Evolutionary conservation across 64 coral and sea anemone genomes (phyloP).

Genomic region (Montipora sp.): DNA sequence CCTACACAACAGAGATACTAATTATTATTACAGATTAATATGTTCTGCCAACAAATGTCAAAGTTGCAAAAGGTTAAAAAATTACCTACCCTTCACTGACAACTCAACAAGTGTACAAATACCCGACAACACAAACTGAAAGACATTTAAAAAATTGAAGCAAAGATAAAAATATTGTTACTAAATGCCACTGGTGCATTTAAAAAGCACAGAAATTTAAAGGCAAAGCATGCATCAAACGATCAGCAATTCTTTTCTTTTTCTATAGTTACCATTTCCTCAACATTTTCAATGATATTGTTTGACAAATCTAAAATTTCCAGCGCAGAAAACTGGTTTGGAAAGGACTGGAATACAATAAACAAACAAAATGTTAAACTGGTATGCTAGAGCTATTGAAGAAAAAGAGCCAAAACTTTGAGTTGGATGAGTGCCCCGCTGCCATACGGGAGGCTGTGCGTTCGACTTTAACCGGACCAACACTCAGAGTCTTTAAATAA

Average conservation of each 20-base stretch:
- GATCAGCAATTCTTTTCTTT: not conserved
- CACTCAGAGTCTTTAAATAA: too few species aligned
- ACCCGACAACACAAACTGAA: constrained; percentile 15
- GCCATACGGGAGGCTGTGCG: too few species aligned
- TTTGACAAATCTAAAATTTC: constrained; percentile 59
- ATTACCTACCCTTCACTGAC: constrained; percentile 25
- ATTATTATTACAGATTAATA: not conserved
- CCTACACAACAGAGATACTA: not conserved
- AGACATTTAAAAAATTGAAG: not conserved
- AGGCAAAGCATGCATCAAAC: not conserved
- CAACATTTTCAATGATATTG: constrained; percentile 37
- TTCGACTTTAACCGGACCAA: too few species aligned
- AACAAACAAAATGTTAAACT: not conserved
- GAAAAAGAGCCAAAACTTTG: too few species aligned
- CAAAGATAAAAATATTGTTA: not conserved
- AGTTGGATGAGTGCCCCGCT: too few species aligned
- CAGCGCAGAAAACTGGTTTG: constrained; percentile 56
- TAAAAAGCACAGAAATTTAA: too few species aligned
- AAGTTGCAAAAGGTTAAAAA: not conserved
- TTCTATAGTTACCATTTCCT: constrained; percentile 49
- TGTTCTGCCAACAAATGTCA: not conserved
- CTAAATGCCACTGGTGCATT: too few species aligned
- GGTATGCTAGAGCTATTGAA: too few species aligned
- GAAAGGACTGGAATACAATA: constrained; percentile 10
- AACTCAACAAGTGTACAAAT: constrained; percentile 35